phyloP scores from a whole-genome alignment of 2,113 vertebrate genomes.

The Burhinus oedicnemus region DNA sequence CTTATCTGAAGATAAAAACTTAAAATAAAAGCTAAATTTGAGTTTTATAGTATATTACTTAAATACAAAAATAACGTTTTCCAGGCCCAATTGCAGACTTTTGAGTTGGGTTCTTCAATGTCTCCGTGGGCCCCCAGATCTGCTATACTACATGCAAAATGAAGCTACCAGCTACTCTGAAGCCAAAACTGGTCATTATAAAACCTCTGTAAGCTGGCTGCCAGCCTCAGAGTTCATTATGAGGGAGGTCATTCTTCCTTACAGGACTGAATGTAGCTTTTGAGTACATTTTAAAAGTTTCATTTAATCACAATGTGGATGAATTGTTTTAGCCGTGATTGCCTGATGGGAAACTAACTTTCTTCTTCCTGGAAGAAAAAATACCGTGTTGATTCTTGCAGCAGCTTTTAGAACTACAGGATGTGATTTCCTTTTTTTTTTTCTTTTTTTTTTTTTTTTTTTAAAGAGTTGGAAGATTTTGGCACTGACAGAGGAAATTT shows the following conservation, averaged over 20 bases:
- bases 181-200: slow-evolving; percentile 62
- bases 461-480: slow-evolving; percentile 52
- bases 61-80: not conserved
- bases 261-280: slow-evolving; percentile 76
- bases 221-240: slow-evolving; percentile 66
- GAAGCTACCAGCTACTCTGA: slow-evolving; percentile 52
- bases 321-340: slow-evolving; percentile 65
- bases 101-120: not conserved
- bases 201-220: slow-evolving; percentile 60
- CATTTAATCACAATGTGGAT: slow-evolving; percentile 52
- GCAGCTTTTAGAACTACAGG: slow-evolving; percentile 66
- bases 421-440: slow-evolving; percentile 49
- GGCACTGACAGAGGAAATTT: slow-evolving; percentile 56
- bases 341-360: slow-evolving; percentile 76
- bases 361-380: slow-evolving; percentile 71
- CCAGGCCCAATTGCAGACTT: not conserved
- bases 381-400: slow-evolving; percentile 65
- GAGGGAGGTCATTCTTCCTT: slow-evolving; percentile 67
- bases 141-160: slow-evolving; percentile 32
- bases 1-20: not conserved
- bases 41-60: not conserved
- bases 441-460: not conserved
- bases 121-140: slow-evolving; percentile 37
- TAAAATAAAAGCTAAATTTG: not conserved
- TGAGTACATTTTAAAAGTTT: slow-evolving; percentile 69